Percentiles rank a stretch among this genome's conserved stretches.
Evolutionary conservation across 2,113 vertebrate species (phyloP).

Genomic region (Hippopotamus amphibius): DNA sequence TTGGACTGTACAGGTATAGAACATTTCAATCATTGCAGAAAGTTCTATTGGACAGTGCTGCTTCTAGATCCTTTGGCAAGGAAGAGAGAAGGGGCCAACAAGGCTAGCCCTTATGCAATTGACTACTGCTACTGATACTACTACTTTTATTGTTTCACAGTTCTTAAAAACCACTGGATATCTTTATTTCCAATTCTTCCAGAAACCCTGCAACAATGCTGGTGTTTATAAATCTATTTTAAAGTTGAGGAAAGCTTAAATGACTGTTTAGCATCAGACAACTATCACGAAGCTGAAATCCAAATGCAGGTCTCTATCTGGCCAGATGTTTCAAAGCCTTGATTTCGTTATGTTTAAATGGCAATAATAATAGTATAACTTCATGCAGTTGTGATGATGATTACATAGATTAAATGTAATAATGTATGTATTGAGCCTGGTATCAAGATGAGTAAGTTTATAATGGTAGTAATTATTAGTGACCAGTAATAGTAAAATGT

Average conservation of each 20-base stretch:
- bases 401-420: not conserved
- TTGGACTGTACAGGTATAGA: not conserved
- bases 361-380: not conserved
- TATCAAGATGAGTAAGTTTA: not conserved
- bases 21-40: not conserved
- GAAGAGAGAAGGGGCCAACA: not conserved
- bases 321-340: not conserved
- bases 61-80: not conserved
- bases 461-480: not conserved
- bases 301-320: not conserved
- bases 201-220: not conserved
- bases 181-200: not conserved
- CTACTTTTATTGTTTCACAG: not conserved
- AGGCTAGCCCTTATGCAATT: not conserved
- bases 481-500: not conserved
- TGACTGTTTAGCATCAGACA: not conserved
- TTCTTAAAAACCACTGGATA: not conserved
- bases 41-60: not conserved
- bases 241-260: not conserved
- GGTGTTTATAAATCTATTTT: not conserved
- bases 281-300: not conserved
- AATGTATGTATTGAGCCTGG: not conserved
- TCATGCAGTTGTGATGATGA: not conserved
- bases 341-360: constrained; percentile 11
- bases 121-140: not conserved